phyloP scores from a whole-genome alignment of 2,113 vertebrate genomes.

The Ophthalmolycus amberensis region DNA sequence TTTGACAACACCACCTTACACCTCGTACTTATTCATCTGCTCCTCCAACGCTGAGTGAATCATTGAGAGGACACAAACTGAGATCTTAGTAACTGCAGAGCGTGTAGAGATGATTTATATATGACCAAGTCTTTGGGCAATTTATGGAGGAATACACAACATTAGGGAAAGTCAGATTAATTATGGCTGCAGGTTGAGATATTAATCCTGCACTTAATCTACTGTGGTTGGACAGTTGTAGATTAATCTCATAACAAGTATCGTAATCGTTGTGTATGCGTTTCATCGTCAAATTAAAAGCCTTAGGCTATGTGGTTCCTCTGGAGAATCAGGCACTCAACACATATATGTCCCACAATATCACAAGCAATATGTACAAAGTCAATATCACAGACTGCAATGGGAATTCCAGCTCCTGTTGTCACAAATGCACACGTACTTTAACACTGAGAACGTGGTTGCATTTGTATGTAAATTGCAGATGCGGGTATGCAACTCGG shows the following conservation, averaged over 20 bases:
- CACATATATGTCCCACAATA: background rate
- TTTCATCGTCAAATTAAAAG: background rate
- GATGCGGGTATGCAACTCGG: background rate
- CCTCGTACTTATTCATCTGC: background rate
- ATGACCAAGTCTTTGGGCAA: conserved; percentile 10
- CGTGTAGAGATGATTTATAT: conserved; percentile 20
- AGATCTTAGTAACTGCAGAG: conserved; percentile 9
- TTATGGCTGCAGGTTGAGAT: background rate
- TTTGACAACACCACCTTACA: conserved; percentile 15
- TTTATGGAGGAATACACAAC: conserved; percentile 10
- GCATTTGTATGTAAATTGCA: conserved; percentile 8
- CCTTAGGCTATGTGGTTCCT: background rate
- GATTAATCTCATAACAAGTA: background rate
- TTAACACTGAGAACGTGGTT: background rate
- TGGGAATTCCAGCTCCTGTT: background rate
- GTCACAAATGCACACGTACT: conserved; percentile 1
- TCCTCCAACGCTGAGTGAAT: conserved; percentile 26
- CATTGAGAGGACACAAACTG: conserved; percentile 41
- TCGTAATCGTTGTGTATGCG: background rate
- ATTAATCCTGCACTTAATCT: background rate
- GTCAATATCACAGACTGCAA: background rate
- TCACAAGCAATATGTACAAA: background rate
- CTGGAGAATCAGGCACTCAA: background rate
- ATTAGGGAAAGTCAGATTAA: conserved; percentile 6
- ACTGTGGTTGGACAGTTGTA: background rate